phyloP scores from a whole-genome alignment of 1,140 invertebrate species.

The Zaprionus africanus region DNA sequence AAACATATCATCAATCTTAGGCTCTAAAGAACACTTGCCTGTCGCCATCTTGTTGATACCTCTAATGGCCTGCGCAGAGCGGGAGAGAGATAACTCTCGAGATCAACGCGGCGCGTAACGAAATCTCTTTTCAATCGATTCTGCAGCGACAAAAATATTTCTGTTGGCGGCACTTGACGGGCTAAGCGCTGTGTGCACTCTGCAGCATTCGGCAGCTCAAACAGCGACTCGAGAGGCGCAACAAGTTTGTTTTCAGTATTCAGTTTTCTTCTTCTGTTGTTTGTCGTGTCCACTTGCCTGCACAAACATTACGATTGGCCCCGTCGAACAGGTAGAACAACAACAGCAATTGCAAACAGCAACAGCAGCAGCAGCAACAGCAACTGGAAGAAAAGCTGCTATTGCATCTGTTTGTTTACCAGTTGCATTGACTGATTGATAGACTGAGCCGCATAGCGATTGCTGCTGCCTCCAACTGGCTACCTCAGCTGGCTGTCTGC shows the following conservation, averaged over 20 bases:
- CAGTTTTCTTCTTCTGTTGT: background rate
- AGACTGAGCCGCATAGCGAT: constrained; percentile 59
- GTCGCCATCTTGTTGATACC: background rate
- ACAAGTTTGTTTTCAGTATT: constrained; percentile 28
- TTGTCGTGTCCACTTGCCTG: constrained; percentile 36
- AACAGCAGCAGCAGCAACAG: constrained; percentile 20
- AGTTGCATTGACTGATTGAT: constrained; percentile 75
- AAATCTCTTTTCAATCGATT: constrained; percentile 28
- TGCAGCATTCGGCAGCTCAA: constrained; percentile 30
- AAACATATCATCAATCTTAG: background rate
- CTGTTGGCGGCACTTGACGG: constrained; percentile 32
- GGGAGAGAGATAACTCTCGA: background rate
- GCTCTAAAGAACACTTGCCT: background rate
- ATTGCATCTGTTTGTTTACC: constrained; percentile 71
- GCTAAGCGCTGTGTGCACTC: constrained; percentile 14
- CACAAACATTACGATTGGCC: constrained; percentile 51
- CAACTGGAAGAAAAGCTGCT: constrained; percentile 17
- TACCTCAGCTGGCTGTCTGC: background rate
- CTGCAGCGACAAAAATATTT: constrained; percentile 32
- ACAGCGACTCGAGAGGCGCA: constrained; percentile 13
- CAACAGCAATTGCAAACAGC: constrained; percentile 15
- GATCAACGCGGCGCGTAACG: background rate
- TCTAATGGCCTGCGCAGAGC: background rate
- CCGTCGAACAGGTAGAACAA: constrained; percentile 29
- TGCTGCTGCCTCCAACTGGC: constrained; percentile 27